Evolutionary conservation across 2,888 invertebrate genomes (phyloP), one percentile per base, ranked within the genome.

Genomic region (Cheilosia impressa): DNA sequence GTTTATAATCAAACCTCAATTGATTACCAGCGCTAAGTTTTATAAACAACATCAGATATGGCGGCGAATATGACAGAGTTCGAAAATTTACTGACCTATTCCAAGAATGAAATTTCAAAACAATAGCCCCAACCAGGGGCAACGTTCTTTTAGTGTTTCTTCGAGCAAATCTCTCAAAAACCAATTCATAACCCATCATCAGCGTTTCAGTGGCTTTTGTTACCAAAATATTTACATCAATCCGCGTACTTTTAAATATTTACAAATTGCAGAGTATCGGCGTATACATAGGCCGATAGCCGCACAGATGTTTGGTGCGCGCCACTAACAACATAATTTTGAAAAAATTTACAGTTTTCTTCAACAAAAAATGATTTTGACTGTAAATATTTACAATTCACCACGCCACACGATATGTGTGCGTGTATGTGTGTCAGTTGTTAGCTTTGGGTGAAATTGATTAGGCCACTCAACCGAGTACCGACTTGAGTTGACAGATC

Each of bases 211-310:
- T 71, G 73, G 81, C 53, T 60, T 76, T 77, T 85, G 81, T 72
- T 85, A 85, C 81, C 85, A 85, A 85, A 85, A 85, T 85, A 85
- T 85, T 85, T 85, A 85, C 85, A 85, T 85, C 76, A 80, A 84
- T 84, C 79, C 34, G 66, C 81, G 72, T 66, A 72, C 80, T 80
- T 85, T 85, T 85, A 85, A 85, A 85, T 85, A 85, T 85, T 85
- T 85, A 85, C 85, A 81, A 80, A 77, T 71, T 62, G 82, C 82
- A 66, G 66, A 77, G 77, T 52, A 82, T 80, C 58, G 17, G 43
- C 45, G 50, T 41, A 47, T 17, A 50, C 19, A 17, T 7, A 24
- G 58, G 22, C 58, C 31, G 55, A 68, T 83, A 63, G 58, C 72
- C 57, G 24, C 76, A 9, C 72, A 76, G 72, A 76, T 79, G 84